Evolutionary conservation across 1,140 invertebrate species (phyloP), one percentile per base, ranked within the genome.

Genomic region (Drosophila pseudoananassae): DNA sequence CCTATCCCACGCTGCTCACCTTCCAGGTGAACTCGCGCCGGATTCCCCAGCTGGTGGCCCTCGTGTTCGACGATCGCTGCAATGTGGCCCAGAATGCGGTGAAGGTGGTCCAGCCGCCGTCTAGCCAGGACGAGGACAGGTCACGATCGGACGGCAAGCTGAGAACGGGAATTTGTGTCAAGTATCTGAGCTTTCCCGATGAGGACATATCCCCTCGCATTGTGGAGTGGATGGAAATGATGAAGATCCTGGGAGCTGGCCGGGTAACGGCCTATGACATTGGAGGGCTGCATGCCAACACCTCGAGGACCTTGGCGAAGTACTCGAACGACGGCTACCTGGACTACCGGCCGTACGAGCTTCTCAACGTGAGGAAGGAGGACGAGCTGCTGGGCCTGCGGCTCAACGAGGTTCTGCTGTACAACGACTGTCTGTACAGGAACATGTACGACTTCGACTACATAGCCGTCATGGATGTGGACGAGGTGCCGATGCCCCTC

Each of bases 371-470:
- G 0, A 29, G 3, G 0, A 96, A 96, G 0, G 95, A 96, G 0
- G 95, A 96, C 88, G 94, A 94, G 1, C 94, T 94, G 2, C 96
- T 96, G 76, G 94, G 97, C 90, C 97, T 97, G 80, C 92, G 96
- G 3, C 96, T 98, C 77, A 97, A 98, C 92, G 98, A 99, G 91
- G 93, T 99, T 17, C 97, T 99, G 65, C 97, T 97, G 0, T 98
- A 98, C 93, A 98, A 98, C 92, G 98, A 99, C 90, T 99, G 98
- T 90, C 93, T 98, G 1, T 98, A 99, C 92, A 95, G 97, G 56
- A 96, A 97, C 89, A 94, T 98, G 93, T 97, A 98, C 91, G 93
- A 95, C 45, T 98, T 98, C 89, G 95, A 97, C 46, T 98, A 97
- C 92, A 94, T 99, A 25, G 96, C 96, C 0, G 92, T 98, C 3